Base-by-base conservation (phyloP, 2,113 vertebrate species). In the Callithrix jacchus region DNA sequence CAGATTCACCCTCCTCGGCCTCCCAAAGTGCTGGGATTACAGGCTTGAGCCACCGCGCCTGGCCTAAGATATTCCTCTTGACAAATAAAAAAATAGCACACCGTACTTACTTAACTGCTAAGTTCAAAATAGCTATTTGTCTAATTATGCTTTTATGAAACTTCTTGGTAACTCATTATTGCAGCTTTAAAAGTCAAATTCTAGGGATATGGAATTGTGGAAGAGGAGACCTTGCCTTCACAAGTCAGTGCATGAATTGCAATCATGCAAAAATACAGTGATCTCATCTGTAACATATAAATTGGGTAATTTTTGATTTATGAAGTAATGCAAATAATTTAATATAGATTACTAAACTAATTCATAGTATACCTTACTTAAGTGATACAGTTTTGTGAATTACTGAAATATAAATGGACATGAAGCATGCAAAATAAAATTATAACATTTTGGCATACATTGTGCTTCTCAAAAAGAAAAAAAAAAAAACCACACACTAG, bases 161-260 rank as follows among this genome's bases (percentile, higher is more conserved):
- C 7, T 68, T 80, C 64, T 81, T 54, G 6, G 40, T 70, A 86
- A 89, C 37, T 86, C 61, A 93, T 85, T 68, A 35, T 61, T 93
- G 74, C 61, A 89, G 3, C 45, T 95, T 91, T 97, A 73, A 35
- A 71, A 87, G 89, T 86, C 79, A 79, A 68, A 12, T 88, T 20
- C 11, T 9, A 74, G 40, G n/a, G 27, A 84, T 23, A 92, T 0
- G 25, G 16, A 81, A 93, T 89, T 89, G 49, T 94, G 56, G 45
- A 94, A 79, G 30, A 74, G 21, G 25, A 74, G 27, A 71, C 47
- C 66, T 71, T 56, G 37, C 61, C 35, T 87, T 90, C 30, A 6
- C 70, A 80, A 68, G 18, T 73, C 71, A 32, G 8, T 89, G 37
- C 9, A 30, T 76, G 18, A 73, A 87, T 42, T 85, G 13, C 14